Evolutionary conservation across 35 echinoderm and acorn worm genomes (phyloP), one percentile per base, ranked within the genome.

Genomic region (Heliocidaris tuberculata): DNA sequence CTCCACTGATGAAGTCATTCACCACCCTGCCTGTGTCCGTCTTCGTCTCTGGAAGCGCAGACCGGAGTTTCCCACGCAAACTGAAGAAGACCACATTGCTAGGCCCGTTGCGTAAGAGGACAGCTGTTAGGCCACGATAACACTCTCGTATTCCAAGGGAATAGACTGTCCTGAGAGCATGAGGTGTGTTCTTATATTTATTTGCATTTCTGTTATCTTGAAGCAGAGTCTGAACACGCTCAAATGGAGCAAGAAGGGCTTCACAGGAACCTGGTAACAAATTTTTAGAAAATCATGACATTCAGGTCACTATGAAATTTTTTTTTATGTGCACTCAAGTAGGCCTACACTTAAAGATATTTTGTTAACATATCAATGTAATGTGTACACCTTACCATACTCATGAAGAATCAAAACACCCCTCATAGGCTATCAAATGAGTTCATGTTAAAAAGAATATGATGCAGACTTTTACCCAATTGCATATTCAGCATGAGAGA

Each of bases 51-150:
- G 98, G 98, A 42, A 97, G 89, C 9, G 94, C 48, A 8, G 31
- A 31, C 48, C 95, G 94, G 30, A 99, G 50, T 32, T 97, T 88
- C 17, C 95, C 97, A 13, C 98, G 94, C 21, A 99, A 78, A 9
- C 96, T 94, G 52, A 99, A 99, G 96, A 99, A 99, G 85, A 97
- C 92, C 0, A 94, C 96, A 95, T 97, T 99, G 94, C 98, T 99
- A 35, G 98, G 98, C 7, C 98, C 98, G 31, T 99, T 99, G 87
- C 98, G 98, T 30, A 99, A 48, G 19, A 99, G 92, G 32, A 99
- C 97, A 13, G 98, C 95, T 2, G 98, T 97, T 9, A 99, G 90
- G 47, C 98, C 98, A 30, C 98, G 96, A 50, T 99, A 99, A 86
- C 94, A 97, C 94, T 99, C 98, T 15, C 92, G 29, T 15, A 97